phyloP scores from a whole-genome alignment of 2,113 vertebrate genomes.

The Smithornis capensis region DNA sequence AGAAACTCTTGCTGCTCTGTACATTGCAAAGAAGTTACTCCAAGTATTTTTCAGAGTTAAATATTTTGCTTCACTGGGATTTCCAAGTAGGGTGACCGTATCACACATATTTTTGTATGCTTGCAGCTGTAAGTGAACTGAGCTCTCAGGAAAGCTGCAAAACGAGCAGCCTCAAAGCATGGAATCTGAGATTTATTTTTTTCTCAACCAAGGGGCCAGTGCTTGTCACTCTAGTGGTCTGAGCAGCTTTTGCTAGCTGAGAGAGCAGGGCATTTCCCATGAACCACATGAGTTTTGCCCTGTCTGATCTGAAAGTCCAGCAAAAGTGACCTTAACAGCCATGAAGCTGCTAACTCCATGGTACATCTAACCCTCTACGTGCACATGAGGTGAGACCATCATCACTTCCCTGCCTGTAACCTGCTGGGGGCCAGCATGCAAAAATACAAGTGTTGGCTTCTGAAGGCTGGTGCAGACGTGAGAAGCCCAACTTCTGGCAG shows the following conservation, averaged over 20 bases:
- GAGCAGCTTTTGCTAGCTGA: not conserved
- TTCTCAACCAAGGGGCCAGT: not conserved
- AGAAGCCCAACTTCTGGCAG: not conserved
- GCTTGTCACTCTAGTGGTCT: not conserved
- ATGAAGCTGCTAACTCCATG: not conserved
- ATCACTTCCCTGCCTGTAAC: not conserved
- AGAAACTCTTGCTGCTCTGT: conserved; percentile 10
- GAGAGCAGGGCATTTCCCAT: not conserved
- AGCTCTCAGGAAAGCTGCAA: not conserved
- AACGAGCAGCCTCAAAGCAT: not conserved
- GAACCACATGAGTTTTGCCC: accelerated
- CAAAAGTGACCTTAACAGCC: not conserved
- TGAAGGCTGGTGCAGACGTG: not conserved
- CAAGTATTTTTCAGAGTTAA: conserved; percentile 7
- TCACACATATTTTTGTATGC: not conserved
- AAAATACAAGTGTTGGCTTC: not conserved
- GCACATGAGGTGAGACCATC: not conserved
- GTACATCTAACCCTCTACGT: not conserved
- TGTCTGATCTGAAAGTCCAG: not conserved
- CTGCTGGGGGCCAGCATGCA: not conserved
- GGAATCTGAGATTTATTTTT: not conserved
- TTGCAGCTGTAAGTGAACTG: not conserved
- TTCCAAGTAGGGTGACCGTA: not conserved
- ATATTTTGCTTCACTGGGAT: not conserved
- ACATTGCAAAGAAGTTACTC: conserved; percentile 1